phyloP scores from a whole-genome alignment of 2,797 vertebrate genomes.

The Phyllotis vaccarum region DNA sequence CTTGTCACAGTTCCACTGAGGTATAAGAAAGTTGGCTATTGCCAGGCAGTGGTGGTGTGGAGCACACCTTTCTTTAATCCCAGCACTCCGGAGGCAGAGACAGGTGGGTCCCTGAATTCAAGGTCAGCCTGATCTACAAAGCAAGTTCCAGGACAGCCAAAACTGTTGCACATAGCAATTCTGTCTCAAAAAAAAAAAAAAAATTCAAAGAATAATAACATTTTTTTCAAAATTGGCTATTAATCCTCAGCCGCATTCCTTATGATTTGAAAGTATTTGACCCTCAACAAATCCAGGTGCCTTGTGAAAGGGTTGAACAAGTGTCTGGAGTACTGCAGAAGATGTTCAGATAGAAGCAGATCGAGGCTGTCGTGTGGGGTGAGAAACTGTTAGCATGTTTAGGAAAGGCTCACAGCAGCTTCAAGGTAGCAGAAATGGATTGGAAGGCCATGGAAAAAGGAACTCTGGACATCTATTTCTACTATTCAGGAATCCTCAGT shows the following conservation, averaged over 20 bases:
- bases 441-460: fast-evolving
- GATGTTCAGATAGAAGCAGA: not conserved
- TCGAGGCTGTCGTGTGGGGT: not conserved
- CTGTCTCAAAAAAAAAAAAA: not conserved
- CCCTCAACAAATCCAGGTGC: not conserved
- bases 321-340: not conserved
- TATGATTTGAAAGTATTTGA: not conserved
- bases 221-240: not conserved
- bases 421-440: not conserved
- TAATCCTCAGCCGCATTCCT: not conserved
- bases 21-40: not conserved
- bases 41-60: not conserved
- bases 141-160: not conserved
- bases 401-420: not conserved
- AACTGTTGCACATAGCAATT: not conserved
- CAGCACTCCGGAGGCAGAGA: not conserved
- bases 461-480: not conserved
- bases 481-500: not conserved
- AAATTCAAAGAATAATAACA: not conserved
- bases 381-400: not conserved
- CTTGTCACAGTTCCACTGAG: not conserved
- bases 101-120: not conserved
- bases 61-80: not conserved
- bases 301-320: not conserved
- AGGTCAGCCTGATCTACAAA: not conserved